Percentiles rank a stretch among this genome's conserved stretches.
Evolutionary conservation across 2,888 invertebrate genomes (phyloP).

Genomic region (Andrena camellia): DNA sequence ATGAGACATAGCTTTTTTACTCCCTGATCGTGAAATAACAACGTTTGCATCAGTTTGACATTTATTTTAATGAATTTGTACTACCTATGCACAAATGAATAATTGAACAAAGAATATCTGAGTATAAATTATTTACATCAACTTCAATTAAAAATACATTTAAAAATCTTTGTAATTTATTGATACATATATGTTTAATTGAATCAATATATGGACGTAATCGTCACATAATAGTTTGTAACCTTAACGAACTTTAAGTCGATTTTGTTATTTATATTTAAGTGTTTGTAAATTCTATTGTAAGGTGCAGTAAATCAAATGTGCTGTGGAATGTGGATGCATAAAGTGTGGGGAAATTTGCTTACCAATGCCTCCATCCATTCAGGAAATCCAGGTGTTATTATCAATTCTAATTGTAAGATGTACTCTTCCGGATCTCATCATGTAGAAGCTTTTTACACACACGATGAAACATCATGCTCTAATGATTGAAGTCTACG

Average conservation of each 20-base stretch:
- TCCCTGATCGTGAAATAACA: background rate
- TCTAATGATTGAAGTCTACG: slow-evolving; percentile 21
- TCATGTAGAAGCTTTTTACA: background rate
- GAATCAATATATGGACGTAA: background rate
- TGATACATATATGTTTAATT: background rate
- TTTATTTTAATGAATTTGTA: background rate
- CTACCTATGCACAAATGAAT: background rate
- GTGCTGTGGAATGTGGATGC: background rate
- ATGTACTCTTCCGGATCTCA: slow-evolving; percentile 5
- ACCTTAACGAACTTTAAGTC: background rate
- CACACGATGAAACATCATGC: background rate
- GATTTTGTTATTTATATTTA: background rate
- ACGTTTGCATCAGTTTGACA: background rate
- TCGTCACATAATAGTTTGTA: background rate
- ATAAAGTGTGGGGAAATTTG: background rate
- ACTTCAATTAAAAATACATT: background rate
- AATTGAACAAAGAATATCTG: background rate
- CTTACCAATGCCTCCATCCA: background rate
- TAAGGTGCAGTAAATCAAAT: background rate
- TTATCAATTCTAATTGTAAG: slow-evolving; percentile 11
- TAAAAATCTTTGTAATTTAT: background rate
- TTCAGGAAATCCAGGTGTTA: background rate
- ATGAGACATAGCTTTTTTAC: background rate
- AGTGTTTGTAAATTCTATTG: background rate
- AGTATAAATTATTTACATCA: background rate